Base-by-base conservation (phyloP, 1,140 invertebrate species). In the Phthorimaea operculella region DNA sequence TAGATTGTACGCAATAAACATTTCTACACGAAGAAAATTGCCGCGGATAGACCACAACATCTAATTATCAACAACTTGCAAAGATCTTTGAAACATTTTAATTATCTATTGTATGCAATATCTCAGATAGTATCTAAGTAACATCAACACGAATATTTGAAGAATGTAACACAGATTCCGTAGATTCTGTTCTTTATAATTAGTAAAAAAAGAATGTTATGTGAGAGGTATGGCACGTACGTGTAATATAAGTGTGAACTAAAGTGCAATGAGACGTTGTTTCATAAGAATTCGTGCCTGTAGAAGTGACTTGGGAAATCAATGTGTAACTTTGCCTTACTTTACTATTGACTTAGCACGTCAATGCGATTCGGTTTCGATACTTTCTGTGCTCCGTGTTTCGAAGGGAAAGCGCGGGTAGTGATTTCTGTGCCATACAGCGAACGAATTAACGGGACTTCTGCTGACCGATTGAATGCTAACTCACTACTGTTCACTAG, bases 371-470 rank as follows among this genome's bases (percentile, higher is more conserved):
- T 47, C 44, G n/a, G 44, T 47, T 71, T 70, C 60, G 59, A 63
- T 74, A 70, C 72, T 83, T 83, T 82, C 74, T 28, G 21, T 28
- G 21, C 21, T 28, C n/a, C n/a, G 21, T 28, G 2, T 28, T 28
- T 28, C 68, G 76, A 79, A 79, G 69, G 73, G 77, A 83, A 83
- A 80, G 79, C 68, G 74, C 52, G 21, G 61, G 52, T 50, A 33
- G 1, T 18, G 48, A 76, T 74, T 79, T 74, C 70, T 74, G 67
- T 64, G 66, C 45, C 55, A 63, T 68, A 70, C 66, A 78, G 74
- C 76, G 79, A 79, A 77, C 73, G 70, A 75, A 75, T 77, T 82
- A 79, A 77, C 73, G 70, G 76, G 54, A 76, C 68, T n/a, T 12
- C n/a, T 39, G 21, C 15, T 59, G 62, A 60, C 54, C 68, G 67